These are phyloP conservation scores for Lasioglossum villosulum DNA, from an alignment of 2,888 invertebrate species.

Conservation along the genomic window DNA sequence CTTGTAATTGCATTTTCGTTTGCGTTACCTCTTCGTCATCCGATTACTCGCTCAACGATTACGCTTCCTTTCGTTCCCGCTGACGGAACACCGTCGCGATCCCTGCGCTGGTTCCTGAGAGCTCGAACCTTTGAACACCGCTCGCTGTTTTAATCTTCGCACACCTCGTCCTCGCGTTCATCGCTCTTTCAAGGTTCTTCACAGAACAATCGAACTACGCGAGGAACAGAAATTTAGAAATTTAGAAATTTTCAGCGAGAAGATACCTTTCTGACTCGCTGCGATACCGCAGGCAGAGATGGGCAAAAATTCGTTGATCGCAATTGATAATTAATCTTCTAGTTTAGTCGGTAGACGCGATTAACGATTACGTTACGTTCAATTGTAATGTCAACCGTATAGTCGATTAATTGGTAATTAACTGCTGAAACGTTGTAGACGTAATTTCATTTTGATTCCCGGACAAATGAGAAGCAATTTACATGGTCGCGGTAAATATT, in stretches of 20 bases:
- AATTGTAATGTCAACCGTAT: no score
- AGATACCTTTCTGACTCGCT: no score
- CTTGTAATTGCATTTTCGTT: slow-evolving; percentile 2
- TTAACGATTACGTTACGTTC: no score
- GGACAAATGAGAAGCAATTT: neutral
- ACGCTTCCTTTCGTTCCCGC: neutral
- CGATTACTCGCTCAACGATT: neutral
- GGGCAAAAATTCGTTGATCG: no score
- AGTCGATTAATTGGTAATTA: no score
- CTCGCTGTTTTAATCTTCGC: neutral
- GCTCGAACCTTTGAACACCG: neutral
- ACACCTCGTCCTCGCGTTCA: neutral
- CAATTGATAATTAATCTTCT: no score
- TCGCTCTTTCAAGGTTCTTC: neutral
- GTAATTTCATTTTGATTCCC: neutral
- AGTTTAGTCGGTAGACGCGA: no score
- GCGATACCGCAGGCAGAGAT: no score
- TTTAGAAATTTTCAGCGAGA: no score
- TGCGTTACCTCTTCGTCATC: neutral
- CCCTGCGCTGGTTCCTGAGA: neutral
- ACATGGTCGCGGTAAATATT: neutral
- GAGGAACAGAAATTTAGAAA: neutral
- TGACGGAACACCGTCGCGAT: neutral
- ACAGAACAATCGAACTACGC: neutral
- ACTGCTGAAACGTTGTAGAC: neutral